phyloP scores from a whole-genome alignment of 2,113 vertebrate species.

The Scortum barcoo region DNA sequence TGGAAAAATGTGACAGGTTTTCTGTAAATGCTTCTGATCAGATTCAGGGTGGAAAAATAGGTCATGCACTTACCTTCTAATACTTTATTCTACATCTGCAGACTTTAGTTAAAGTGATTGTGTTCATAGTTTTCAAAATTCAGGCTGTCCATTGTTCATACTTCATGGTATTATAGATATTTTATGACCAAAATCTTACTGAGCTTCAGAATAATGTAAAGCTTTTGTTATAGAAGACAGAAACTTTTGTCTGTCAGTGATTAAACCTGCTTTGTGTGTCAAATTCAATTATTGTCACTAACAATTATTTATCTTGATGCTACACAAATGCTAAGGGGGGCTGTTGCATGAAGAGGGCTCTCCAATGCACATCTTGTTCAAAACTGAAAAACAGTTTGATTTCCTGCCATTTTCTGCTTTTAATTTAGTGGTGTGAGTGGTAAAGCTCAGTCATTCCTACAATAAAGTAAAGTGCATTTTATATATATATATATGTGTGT shows the following conservation, averaged over 20 bases:
- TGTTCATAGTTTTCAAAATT: not conserved
- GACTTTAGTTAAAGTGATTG: not conserved
- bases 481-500: too few species aligned
- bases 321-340: too few species aligned
- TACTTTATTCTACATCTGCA: not conserved
- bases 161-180: not conserved
- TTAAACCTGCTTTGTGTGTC: too few species aligned
- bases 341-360: not conserved
- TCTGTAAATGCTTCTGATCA: slow-evolving; percentile 5
- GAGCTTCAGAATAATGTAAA: not conserved
- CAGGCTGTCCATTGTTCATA: slow-evolving; percentile 3
- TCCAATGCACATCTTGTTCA: not conserved
- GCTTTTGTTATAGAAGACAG: not conserved
- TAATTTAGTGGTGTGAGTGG: too few species aligned
- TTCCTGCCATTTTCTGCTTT: not conserved
- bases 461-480: too few species aligned
- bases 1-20: not conserved
- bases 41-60: not conserved
- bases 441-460: too few species aligned
- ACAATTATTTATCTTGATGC: too few species aligned
- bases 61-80: not conserved
- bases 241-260: not conserved
- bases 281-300: too few species aligned
- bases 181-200: not conserved
- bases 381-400: too few species aligned